These are phyloP conservation scores for Hirtodrosophila histrioides DNA, from an alignment of 2,888 invertebrate species.

Conservation along the genomic window DNA sequence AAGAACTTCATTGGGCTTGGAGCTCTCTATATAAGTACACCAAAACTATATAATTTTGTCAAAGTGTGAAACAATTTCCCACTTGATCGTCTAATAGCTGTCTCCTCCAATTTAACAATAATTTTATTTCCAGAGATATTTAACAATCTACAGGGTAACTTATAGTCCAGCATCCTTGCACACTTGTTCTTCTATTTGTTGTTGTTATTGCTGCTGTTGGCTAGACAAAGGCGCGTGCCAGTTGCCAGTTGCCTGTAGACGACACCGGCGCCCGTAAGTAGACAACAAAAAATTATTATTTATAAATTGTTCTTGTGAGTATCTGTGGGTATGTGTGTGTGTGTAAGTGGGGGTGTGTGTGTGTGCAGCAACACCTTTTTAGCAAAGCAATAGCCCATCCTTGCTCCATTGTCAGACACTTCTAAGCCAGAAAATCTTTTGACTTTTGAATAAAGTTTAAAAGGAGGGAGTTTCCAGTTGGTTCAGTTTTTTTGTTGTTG, in stretches of 20 bases:
- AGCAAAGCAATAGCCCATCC: slow-evolving; percentile 20
- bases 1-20: no score
- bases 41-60: no score
- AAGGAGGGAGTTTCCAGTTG: slow-evolving; percentile 13
- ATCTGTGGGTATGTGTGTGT: slow-evolving; percentile 16
- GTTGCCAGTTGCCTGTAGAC: slow-evolving; percentile 56
- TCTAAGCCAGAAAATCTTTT: slow-evolving; percentile 40
- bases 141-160: slow-evolving; percentile 10
- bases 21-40: no score
- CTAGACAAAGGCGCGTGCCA: slow-evolving; percentile 59
- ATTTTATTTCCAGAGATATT: no score
- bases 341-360: slow-evolving; percentile 13
- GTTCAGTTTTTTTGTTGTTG: slow-evolving; percentile 24
- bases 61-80: no score
- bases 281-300: slow-evolving; percentile 74
- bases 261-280: slow-evolving; percentile 55
- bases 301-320: slow-evolving; percentile 61
- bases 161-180: not conserved
- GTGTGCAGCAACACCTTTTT: slow-evolving; percentile 42
- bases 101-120: no score
- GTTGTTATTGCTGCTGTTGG: slow-evolving; percentile 13
- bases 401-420: slow-evolving; percentile 30
- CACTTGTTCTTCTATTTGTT: not conserved
- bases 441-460: slow-evolving; percentile 51
- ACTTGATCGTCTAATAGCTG: no score